A percentile compares a stretch with the other conserved stretches of the same genome.
These are phyloP conservation scores for Chrysocyon brachyurus DNA, from an alignment of 2,797 vertebrate species.

Conservation along the genomic window DNA sequence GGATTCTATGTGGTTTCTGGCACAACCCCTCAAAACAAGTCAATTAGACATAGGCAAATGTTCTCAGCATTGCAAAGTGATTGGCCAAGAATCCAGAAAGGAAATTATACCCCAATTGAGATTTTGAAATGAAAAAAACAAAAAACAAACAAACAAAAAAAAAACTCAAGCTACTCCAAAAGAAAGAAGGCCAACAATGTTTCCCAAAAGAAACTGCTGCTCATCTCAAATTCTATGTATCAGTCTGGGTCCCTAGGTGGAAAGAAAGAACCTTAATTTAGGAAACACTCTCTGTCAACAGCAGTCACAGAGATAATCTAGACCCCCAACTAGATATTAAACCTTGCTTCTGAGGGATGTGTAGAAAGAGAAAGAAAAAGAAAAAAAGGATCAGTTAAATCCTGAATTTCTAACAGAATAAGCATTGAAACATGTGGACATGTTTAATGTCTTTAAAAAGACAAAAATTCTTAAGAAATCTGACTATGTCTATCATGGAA, in stretches of 20 bases:
- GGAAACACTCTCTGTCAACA: background rate
- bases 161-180: conserved; percentile 8
- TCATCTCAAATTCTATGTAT: background rate
- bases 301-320: background rate
- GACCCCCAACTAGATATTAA: background rate
- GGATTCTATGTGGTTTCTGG: conserved; percentile 63
- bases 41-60: conserved; percentile 60
- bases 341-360: background rate
- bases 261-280: background rate
- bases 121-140: conserved; percentile 30
- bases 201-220: background rate
- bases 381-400: background rate
- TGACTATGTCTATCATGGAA: conserved; percentile 1
- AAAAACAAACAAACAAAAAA: too few relatives aligned
- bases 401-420: conserved; percentile 28
- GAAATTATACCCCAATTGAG: conserved; percentile 60
- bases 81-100: conserved; percentile 62
- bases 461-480: conserved; percentile 37
- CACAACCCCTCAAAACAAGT: conserved; percentile 56
- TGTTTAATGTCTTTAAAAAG: background rate
- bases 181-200: background rate
- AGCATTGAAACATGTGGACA: background rate
- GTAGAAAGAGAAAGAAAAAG: background rate
- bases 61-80: conserved; percentile 61
- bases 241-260: background rate